These are phyloP conservation scores for Liodrosophila aerea DNA, from an alignment of 2,888 invertebrate genomes.

Conservation along the genomic window DNA sequence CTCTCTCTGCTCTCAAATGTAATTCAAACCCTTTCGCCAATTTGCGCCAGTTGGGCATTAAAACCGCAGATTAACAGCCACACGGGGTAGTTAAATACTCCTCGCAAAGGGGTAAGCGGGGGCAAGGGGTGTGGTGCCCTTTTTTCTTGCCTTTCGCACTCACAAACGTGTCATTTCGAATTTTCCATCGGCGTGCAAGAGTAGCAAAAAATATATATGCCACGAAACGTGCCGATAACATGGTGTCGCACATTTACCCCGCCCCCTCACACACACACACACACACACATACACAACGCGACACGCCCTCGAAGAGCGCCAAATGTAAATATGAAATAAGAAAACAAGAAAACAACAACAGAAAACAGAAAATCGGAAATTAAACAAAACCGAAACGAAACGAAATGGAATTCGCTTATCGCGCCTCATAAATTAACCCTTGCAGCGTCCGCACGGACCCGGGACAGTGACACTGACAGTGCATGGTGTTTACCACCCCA, in stretches of 20 bases:
- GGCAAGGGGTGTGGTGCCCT: conserved; percentile 6
- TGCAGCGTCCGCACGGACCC: conserved; percentile 56
- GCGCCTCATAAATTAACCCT: conserved; percentile 79
- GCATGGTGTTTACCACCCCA: conserved; percentile 21
- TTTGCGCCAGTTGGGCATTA: conserved; percentile 75
- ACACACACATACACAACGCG: too few relatives aligned
- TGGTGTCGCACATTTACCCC: conserved; percentile 70
- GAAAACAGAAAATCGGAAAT: conserved; percentile 75
- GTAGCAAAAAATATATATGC: conserved; percentile 40
- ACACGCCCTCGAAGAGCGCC: conserved; percentile 34
- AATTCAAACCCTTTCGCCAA: conserved; percentile 73
- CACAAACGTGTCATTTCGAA: conserved; percentile 73
- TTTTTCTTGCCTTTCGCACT: conserved; percentile 32
- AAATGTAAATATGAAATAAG: conserved; percentile 60
- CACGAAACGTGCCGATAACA: conserved; percentile 80
- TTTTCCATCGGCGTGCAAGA: conserved; percentile 57
- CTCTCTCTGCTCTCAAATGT: conserved; percentile 26
- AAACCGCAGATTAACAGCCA: conserved; percentile 76
- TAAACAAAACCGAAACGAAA: conserved; percentile 76
- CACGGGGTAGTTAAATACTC: conserved; percentile 69
- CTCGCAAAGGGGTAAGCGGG: conserved; percentile 9
- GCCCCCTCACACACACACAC: conserved; percentile 4
- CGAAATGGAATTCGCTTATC: conserved; percentile 79
- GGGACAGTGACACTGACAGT: conserved; percentile 22
- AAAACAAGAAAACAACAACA: conserved; percentile 47